phyloP scores from a whole-genome alignment of 1,140 invertebrate genomes.

The Elymnias hypermnestra region DNA sequence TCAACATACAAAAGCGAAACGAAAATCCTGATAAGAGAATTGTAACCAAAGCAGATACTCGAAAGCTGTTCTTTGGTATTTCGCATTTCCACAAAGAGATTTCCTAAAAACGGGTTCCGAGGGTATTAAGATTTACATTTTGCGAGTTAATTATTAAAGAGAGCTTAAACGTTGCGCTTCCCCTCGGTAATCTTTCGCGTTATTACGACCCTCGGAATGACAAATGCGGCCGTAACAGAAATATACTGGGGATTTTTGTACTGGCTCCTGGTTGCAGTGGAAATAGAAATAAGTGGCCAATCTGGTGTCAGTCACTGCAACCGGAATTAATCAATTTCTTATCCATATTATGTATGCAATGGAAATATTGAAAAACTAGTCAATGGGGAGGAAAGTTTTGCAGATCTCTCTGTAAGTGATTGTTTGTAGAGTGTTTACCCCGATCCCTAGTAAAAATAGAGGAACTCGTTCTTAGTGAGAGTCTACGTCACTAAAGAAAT shows the following conservation, averaged over 20 bases:
- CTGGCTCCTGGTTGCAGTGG: no score
- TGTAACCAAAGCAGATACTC: constrained; percentile 7
- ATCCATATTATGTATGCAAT: no score
- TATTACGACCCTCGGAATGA: constrained; percentile 20
- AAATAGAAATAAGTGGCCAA: neutral
- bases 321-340: no score
- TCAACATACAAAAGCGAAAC: constrained; percentile 9
- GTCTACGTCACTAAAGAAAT: no score
- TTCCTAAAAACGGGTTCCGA: constrained; percentile 26
- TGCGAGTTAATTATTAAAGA: constrained; percentile 50
- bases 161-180: constrained; percentile 34
- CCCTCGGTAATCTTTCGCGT: constrained; percentile 26
- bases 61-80: constrained; percentile 13
- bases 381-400: no score
- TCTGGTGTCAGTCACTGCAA: no score
- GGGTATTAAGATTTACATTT: constrained; percentile 49
- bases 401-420: no score
- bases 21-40: constrained; percentile 16
- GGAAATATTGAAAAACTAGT: no score
- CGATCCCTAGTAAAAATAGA: no score
- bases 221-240: constrained; percentile 13
- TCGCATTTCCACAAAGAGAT: constrained; percentile 33
- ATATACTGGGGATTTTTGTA: neutral
- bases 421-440: no score
- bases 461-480: no score